Conservation (phyloP, 2,797 vertebrate genomes). For the Mastacembelus armatus region DNA sequence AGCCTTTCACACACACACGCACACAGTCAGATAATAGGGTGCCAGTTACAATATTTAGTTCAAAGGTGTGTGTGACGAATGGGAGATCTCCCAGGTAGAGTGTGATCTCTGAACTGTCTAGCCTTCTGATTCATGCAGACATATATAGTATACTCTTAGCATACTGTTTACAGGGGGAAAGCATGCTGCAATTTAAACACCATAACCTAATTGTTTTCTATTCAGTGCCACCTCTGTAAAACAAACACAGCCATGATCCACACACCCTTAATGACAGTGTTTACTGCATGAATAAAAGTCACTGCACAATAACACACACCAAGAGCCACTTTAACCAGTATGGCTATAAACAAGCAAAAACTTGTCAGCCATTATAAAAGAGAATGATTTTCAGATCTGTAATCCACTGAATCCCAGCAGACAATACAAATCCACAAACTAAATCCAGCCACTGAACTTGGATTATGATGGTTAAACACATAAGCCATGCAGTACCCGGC, state of each 20-base stretch:
- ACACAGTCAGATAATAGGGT: constrained; percentile 45
- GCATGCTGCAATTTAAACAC: constrained; percentile 32
- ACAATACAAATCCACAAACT: constrained; percentile 56
- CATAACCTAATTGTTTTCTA: constrained; percentile 30
- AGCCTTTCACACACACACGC: constrained; percentile 78
- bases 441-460: constrained; percentile 50
- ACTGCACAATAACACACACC: constrained; percentile 43
- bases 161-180: constrained; percentile 14
- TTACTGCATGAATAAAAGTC: constrained; percentile 39
- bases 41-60: constrained; percentile 59
- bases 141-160: no score
- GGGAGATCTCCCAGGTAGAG: constrained; percentile 52
- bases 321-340: constrained; percentile 28
- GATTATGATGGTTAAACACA: constrained; percentile 59
- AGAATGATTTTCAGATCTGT: constrained; percentile 58
- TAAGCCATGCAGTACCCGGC: constrained; percentile 41
- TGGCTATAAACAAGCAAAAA: constrained; percentile 53
- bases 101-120: constrained; percentile 40
- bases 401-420: constrained; percentile 63
- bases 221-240: constrained; percentile 44
- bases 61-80: constrained; percentile 44
- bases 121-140: constrained; percentile 48
- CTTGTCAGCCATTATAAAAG: constrained; percentile 54
- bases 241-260: constrained; percentile 39
- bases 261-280: constrained; percentile 39